Evolutionary conservation across 2,797 vertebrate species (phyloP), one percentile per base, ranked within the genome.

Genomic region (Siniperca undulata): DNA sequence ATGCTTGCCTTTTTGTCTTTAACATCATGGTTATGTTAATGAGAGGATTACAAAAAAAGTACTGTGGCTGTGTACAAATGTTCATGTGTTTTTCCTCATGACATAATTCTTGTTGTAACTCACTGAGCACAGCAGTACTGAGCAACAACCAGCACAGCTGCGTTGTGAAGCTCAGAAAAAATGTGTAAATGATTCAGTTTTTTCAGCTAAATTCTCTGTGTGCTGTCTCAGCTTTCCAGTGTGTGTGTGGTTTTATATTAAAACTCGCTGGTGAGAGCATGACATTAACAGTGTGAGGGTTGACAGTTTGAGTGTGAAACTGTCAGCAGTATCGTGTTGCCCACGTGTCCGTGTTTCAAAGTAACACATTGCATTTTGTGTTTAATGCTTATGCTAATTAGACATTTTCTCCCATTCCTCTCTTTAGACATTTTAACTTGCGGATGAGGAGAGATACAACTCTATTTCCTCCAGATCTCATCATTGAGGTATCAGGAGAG

Each of bases 361-460:
- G 38, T 65, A 40, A 12, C 64, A 14, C 16, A 46, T 46, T 56
- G 59, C 60, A 27, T 60, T 46, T 61, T 2, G 19, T 55, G 2
- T 73, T 69, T 61, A 24, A 58, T 52, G 7, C 19, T 74, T 9
- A 61, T 70, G 27, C 27, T 78, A 59, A 70, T 24, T 9, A 50
- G 9, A 52, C 36, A 38, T 79, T 58, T 61, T 66, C 30, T 36
- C 1, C 12, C 81, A 0, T 81, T 87, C 27, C 74, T 74, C 61
- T 70, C 50, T 82, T 56, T 52, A 99, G 98, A 89, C 92, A 98
- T 88, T 99, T 99, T 94, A 98, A 98, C 88, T 91, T 99, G 86
- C 95, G 96, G 80, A 97, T 99, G 98, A 99, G 96, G 94, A 97
- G 97, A 90, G 98, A 99, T 77, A 95, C 95, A 9, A 93, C 95